Evolutionary conservation across 2,113 vertebrate genomes (phyloP).

Genomic region (Leptocoma aspasia): DNA sequence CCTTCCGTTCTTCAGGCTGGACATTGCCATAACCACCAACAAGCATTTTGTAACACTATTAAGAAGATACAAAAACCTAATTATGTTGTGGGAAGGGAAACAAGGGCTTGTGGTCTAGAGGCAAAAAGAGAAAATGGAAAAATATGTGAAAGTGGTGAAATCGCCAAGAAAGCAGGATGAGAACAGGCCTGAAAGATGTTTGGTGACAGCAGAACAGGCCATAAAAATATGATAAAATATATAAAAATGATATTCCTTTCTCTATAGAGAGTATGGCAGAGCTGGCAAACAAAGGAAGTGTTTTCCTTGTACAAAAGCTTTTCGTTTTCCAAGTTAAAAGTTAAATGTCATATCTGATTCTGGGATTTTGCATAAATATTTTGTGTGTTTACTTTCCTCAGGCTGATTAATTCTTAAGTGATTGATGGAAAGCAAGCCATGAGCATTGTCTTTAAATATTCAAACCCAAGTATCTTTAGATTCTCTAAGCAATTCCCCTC

Average conservation of each 20-base stretch:
- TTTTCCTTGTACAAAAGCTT: background rate
- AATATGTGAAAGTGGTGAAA: background rate
- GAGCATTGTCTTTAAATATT: background rate
- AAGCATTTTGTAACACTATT: background rate
- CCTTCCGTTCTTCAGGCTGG: background rate
- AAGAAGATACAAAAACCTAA: background rate
- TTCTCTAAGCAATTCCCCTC: background rate
- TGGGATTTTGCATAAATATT: background rate
- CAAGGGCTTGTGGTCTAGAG: background rate
- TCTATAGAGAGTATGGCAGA: background rate
- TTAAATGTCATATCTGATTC: background rate
- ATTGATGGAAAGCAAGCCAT: background rate
- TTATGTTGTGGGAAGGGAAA: background rate
- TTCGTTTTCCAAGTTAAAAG: background rate
- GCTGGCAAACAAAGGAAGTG: background rate
- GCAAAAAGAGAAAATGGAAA: background rate
- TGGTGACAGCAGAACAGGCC: background rate
- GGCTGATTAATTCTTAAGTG: background rate
- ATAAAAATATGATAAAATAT: background rate
- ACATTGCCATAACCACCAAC: background rate
- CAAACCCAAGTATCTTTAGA: background rate
- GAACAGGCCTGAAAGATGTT: background rate
- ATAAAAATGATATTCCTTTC: background rate
- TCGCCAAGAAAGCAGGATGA: background rate
- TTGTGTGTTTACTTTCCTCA: background rate